Conservation (phyloP, 1,140 invertebrate genomes). For the Drosophila leontia region DNA sequence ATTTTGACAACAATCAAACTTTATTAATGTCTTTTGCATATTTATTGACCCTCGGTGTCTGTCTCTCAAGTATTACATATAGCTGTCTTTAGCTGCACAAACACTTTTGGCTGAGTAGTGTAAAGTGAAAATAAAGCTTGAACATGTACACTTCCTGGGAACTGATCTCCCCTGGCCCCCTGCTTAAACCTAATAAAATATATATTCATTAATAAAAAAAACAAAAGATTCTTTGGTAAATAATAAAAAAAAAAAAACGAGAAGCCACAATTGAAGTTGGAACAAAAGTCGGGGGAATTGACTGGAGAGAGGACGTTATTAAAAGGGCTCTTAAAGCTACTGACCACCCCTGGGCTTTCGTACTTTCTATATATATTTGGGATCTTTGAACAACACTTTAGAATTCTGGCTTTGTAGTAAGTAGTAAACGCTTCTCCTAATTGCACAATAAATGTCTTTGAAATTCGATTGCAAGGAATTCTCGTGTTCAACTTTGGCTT, state of each 20-base stretch:
- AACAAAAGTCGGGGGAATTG: conserved; percentile 60
- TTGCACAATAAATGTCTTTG: conserved; percentile 68
- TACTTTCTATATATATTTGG: conserved; percentile 40
- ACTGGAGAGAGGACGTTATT: conserved; percentile 35
- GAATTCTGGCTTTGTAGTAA: conserved; percentile 46
- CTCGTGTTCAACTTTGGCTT: conserved; percentile 72
- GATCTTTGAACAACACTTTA: conserved; percentile 74
- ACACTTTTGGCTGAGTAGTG: conserved; percentile 58
- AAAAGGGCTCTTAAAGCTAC: conserved; percentile 59
- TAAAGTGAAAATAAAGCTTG: conserved; percentile 64
- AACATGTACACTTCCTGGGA: conserved; percentile 54
- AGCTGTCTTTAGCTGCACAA: conserved; percentile 22
- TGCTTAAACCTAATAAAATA: conserved; percentile 46
- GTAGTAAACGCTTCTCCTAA: conserved; percentile 50
- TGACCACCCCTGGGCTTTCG: conserved; percentile 33
- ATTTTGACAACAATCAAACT: background rate
- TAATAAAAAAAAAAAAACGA: conserved; percentile 43
- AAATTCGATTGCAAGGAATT: conserved; percentile 72
- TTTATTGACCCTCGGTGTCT: conserved; percentile 67
- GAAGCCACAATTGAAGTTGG: conserved; percentile 51
- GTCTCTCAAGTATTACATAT: conserved; percentile 35
- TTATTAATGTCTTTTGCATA: conserved; percentile 54
- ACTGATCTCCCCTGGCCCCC: conserved; percentile 42
- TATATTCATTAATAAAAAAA: conserved; percentile 46
- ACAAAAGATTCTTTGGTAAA: conserved; percentile 73